Evolutionary conservation across 1,140 invertebrate genomes (phyloP), one percentile per base, ranked within the genome.

Genomic region (Venturia canescens): DNA sequence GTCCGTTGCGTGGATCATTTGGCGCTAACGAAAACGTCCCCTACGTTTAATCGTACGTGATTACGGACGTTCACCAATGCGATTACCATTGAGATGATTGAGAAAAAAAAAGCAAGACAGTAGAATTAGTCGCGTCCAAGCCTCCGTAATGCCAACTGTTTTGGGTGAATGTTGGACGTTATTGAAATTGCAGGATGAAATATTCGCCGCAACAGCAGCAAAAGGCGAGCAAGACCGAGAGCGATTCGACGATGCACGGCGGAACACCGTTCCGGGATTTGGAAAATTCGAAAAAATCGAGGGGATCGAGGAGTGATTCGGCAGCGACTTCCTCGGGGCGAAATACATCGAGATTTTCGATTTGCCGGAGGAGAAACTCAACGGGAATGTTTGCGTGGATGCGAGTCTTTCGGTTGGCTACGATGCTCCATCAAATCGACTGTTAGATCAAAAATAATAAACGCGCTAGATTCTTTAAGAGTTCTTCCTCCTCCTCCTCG

Each of bases 361-460:
- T 74, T 29, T 34, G 50, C 23, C 72, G 72, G 13, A 31, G 72
- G 6, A 18, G 66, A 29, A 86, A 84, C 15, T 88, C 87, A 34
- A 86, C 87, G 70, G 90, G 89, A 29, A 89, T 91, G 86, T 92
- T 92, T 80, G 91, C 90, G 74, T 91, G 91, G 91, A 91, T 91
- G 89, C 88, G 91, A 11, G 90, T 92, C 70, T 92, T 91, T 77
- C 87, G 90, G 77, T 84, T 91, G 69, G 91, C 90, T 21, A 86
- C 87, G 74, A 89, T 91, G 86, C 84, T 91, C 7, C 88, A 89
- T 72, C 88, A 90, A 82, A 84, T 90, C 83, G 89, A 87, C 83
- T 91, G 89, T 84, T 91, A 91, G 88, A 83, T 71, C 76, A 81
- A 74, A 78, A 82, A 79, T 63, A 82, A 50, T 23, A 50, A 71